Conservation (phyloP, 2,888 invertebrate genomes). For the Acrobasis repandana region DNA sequence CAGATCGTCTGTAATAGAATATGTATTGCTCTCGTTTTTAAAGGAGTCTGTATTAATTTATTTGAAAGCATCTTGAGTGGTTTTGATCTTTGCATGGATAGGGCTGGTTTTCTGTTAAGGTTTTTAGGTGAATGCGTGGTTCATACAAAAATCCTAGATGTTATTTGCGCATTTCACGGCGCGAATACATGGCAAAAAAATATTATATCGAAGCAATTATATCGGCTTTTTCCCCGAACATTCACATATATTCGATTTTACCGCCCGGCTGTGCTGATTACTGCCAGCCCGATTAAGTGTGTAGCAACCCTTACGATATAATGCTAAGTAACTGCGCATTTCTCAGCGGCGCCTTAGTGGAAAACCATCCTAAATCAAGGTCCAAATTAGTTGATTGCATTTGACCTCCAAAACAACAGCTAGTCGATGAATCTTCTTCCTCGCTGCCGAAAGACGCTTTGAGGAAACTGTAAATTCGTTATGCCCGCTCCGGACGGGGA, state of each 20-base stretch:
- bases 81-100: conserved; percentile 6
- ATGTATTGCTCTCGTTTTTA: background rate
- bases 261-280: too few species aligned
- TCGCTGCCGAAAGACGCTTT: conserved; percentile 44
- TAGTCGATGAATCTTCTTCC: conserved; percentile 75
- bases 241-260: too few species aligned
- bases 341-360: background rate
- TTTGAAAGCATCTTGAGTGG: background rate
- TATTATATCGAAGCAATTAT: too few species aligned
- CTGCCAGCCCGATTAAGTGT: too few species aligned
- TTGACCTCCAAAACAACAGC: conserved; percentile 46
- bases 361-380: background rate
- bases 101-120: background rate
- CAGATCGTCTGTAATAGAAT: conserved; percentile 7
- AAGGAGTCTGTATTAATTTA: background rate
- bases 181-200: too few species aligned
- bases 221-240: too few species aligned
- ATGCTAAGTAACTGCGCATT: too few species aligned
- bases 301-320: too few species aligned
- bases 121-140: background rate
- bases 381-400: conserved; percentile 21
- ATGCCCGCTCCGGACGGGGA: background rate
- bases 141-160: too few species aligned
- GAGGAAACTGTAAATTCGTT: conserved; percentile 41
- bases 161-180: too few species aligned